Base-by-base conservation (phyloP, 1,140 invertebrate genomes). In the Holotrichia oblita region DNA sequence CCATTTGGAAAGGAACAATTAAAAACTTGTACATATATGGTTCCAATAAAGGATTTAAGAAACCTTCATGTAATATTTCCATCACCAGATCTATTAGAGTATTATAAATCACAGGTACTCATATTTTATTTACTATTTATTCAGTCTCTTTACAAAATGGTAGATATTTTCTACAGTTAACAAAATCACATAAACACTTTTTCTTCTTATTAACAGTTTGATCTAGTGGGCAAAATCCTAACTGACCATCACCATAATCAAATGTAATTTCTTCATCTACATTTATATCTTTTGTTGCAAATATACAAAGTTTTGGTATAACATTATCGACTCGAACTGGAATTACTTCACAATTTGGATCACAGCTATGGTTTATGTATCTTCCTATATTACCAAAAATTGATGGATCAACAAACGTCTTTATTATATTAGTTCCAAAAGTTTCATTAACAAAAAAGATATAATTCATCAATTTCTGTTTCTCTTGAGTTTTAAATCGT, bases 31-130 rank as follows among this genome's bases (percentile, higher is more conserved):
- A 91, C 91, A 73, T 93, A 92, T 85, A 92, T 97, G 80, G 91
- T 96, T 17, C 98, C 98, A n/a, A 92, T 99, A 0, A 98, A 99
- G 88, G 97, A 99, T 88, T 87, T 96, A 0, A 89, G 97, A 40
- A 93, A 92, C 79, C 88, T 99, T n/a, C 93, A 93, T 80, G 92
- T 99, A 0, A 93, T 92, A 69, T 99, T 99, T 89, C 95, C 96
- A 0, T 93, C 97, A 78, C 96, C 96, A 17, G 97, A 99, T 86
- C 88, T 96, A 3, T 91, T 91, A 22, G 85, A 93, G 76, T 89
- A 94, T 85, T 99, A 98, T 84, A 94, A 94, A 86, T 92, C 95
- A 74, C 91, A 91, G 85, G 96, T 98, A 91, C 92, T 92, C 90
- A 78, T n/a, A n/a, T n/a, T 74, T 76, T 79, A 69, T 14, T 74